These are phyloP conservation scores for Polypedilum vanderplanki DNA, from an alignment of 1,140 invertebrate species.

Conservation along the genomic window DNA sequence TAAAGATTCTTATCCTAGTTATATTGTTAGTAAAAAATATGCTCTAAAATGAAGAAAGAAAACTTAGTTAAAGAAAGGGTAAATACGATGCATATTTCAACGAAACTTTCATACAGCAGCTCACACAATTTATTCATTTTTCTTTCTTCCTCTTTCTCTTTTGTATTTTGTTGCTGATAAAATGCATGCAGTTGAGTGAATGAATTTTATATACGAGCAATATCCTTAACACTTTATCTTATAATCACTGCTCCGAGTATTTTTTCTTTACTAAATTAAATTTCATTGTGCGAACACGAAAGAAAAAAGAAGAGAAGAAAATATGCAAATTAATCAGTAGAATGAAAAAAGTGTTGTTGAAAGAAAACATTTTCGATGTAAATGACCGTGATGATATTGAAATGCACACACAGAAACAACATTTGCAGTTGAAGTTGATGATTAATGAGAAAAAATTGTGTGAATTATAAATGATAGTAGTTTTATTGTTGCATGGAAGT, in stretches of 20 bases:
- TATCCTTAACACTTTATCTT: slow-evolving; percentile 13
- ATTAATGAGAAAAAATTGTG: not conserved
- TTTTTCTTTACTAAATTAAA: not conserved
- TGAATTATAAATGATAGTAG: not conserved
- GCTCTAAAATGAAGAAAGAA: too few relatives aligned
- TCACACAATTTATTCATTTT: not conserved
- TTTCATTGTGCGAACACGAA: not conserved
- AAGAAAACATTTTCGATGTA: not conserved
- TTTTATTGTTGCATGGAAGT: not conserved
- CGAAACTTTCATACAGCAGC: not conserved
- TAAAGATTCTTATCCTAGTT: too few relatives aligned
- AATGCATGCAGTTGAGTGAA: not conserved
- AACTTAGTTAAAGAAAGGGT: not conserved
- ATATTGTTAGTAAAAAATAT: too few relatives aligned
- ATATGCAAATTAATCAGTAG: not conserved
- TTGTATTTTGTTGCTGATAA: not conserved
- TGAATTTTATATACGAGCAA: not conserved
- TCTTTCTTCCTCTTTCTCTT: not conserved
- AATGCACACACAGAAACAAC: not conserved
- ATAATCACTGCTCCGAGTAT: not conserved
- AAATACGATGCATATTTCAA: slow-evolving; percentile 9
- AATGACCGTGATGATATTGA: not conserved
- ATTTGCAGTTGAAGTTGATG: not conserved
- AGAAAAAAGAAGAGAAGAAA: not conserved
- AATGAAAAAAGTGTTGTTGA: not conserved